Percentiles rank a stretch among this genome's conserved stretches.
Conservation (phyloP, 2,888 invertebrate genomes). For the Ommatoiulus sabulosus region DNA sequence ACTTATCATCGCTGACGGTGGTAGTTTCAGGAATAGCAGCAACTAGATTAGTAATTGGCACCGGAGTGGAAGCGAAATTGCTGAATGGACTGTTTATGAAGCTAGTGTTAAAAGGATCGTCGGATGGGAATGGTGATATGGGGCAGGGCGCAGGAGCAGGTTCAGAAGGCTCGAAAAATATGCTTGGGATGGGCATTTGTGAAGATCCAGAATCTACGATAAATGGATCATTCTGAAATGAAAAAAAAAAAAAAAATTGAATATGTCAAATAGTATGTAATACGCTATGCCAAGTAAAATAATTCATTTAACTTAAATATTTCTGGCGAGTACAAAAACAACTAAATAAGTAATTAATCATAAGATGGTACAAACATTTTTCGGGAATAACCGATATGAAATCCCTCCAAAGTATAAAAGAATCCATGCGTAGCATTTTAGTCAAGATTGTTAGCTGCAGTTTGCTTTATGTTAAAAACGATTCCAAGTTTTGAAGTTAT, state of each 20-base stretch:
- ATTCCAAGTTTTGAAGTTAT: no score
- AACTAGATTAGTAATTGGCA: constrained; percentile 13
- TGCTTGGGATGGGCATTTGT: constrained; percentile 48
- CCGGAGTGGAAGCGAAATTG: constrained; percentile 44
- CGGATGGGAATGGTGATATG: constrained; percentile 52
- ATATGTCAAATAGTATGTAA: background rate
- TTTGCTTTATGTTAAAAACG: no score
- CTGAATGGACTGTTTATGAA: constrained; percentile 50
- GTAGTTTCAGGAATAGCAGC: background rate
- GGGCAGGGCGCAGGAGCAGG: constrained; percentile 63
- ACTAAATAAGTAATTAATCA: no score
- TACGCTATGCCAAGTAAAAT: no score
- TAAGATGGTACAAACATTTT: no score
- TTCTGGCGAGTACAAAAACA: no score
- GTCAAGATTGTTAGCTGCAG: no score
- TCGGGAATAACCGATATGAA: no score
- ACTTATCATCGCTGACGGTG: constrained; percentile 57
- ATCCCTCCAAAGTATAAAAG: no score
- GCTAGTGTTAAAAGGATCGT: constrained; percentile 58
- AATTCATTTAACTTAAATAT: no score
- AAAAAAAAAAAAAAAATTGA: background rate
- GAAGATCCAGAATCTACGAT: background rate
- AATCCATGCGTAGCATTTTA: no score
- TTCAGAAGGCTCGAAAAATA: constrained; percentile 50
- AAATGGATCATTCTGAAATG: constrained; percentile 53